phyloP scores from a whole-genome alignment of 2,113 vertebrate species.

The Apodemus sylvaticus region DNA sequence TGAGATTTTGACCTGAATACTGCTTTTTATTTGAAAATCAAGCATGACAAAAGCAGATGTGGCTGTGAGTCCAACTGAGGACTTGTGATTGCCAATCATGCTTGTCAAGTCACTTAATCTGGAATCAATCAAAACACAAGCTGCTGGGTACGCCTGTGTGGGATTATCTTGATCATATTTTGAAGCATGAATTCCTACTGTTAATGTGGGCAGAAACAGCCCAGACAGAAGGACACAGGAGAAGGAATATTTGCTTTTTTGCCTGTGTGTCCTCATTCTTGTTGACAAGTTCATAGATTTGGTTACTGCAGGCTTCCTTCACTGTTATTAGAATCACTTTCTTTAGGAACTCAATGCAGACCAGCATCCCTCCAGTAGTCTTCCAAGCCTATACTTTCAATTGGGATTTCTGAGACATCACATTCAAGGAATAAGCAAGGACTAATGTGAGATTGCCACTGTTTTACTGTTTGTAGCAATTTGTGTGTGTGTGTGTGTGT shows the following conservation, averaged over 20 bases:
- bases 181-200: neutral
- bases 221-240: neutral
- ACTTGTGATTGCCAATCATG: neutral
- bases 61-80: neutral
- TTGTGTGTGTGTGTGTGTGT: neutral
- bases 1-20: neutral
- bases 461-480: neutral
- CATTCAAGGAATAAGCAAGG: too few species aligned
- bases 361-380: neutral
- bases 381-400: neutral
- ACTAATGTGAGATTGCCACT: neutral
- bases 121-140: neutral
- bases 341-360: neutral
- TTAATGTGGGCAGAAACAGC: neutral
- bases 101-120: neutral
- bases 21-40: neutral
- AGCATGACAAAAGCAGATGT: neutral
- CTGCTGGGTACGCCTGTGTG: neutral
- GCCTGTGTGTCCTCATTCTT: neutral
- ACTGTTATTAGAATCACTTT: neutral
- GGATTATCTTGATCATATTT: neutral
- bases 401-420: neutral
- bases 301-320: neutral
- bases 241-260: neutral
- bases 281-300: neutral